Evolutionary conservation across 2,797 vertebrate species (phyloP), one percentile per base, ranked within the genome.

Genomic region (Coregonus sp.): DNA sequence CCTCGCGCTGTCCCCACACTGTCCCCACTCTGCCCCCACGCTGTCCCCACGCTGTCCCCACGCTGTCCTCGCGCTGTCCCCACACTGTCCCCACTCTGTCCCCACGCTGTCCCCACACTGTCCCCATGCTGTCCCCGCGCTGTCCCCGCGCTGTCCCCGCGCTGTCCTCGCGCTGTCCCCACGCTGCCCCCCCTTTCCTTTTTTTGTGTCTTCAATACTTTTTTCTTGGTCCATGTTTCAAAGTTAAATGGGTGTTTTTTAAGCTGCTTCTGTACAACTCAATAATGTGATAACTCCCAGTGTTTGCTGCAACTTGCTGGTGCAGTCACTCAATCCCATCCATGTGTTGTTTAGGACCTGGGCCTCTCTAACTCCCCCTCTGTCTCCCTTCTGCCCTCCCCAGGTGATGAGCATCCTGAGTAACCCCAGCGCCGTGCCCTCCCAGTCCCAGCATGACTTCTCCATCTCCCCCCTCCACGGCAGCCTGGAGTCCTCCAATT

Each of bases 331-430:
- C 20, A 11, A 63, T 25, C 59, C 59, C 7, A 29, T 63, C 9
- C 20, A 25, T 25, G 15, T 20, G 59, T 25, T 9, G 20, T 61
- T 61, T 20, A 61, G 59, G 59, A 61, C n/a, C 40, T n/a, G 4
- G 54, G 18, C 56, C 56, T 59, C 18, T 59, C 7, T 59, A 59
- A 59, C n/a, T 25, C 20, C 20, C 20, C 59, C 9, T 25, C 59
- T 63, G 59, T 63, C 20, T 63, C 20, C 7, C 59, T 2, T 35
- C 70, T 71, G 67, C 20, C 35, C 20, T 84, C 69, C 83, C 16
- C 94, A 99, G 98, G 97, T 99, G 81, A 98, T 99, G 97, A 98
- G 97, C 89, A 97, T 99, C 82, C 91, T 99, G 78, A 96, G 96
- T 87, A 98, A 96, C 87, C 95, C 96, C 78, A 94, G 94, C 0